Conservation (phyloP, 2,888 invertebrate genomes). For the Glyphotaelius pellucidus region DNA sequence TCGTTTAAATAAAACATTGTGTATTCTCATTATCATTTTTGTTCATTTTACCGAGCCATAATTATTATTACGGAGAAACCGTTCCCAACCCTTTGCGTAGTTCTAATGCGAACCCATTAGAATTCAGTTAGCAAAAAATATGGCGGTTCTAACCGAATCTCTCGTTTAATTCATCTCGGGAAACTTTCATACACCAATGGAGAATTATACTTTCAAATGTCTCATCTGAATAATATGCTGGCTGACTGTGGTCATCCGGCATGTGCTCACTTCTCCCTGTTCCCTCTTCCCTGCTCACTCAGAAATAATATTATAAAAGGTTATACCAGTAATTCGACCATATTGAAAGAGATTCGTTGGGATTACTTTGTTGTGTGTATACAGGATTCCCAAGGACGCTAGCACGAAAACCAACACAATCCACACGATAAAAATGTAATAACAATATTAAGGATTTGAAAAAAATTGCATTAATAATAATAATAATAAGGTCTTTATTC, state of each 20-base stretch:
- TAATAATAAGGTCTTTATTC: too few relatives aligned
- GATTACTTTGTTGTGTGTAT: not conserved
- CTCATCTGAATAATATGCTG: slow-evolving; percentile 62
- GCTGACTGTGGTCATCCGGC: slow-evolving; percentile 55
- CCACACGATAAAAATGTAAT: too few relatives aligned
- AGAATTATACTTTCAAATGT: slow-evolving; percentile 63
- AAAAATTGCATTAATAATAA: too few relatives aligned
- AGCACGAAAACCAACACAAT: too few relatives aligned
- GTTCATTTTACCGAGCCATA: not conserved
- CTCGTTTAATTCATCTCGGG: slow-evolving; percentile 42
- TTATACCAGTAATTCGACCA: not conserved
- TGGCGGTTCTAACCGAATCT: slow-evolving; percentile 10
- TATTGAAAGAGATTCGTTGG: not conserved
- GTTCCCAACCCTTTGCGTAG: not conserved
- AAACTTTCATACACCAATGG: slow-evolving; percentile 47
- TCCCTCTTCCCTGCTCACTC: not conserved
- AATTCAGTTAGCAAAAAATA: slow-evolving; percentile 31
- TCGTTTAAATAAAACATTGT: not conserved
- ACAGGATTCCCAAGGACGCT: not conserved
- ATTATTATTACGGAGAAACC: not conserved
- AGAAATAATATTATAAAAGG: not conserved
- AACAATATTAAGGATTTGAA: too few relatives aligned
- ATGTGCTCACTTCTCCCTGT: not conserved
- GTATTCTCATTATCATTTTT: not conserved
- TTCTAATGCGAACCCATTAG: slow-evolving; percentile 21